Evolutionary conservation across 2,797 vertebrate species (phyloP).

Genomic region (Geotrypetes seraphini): DNA sequence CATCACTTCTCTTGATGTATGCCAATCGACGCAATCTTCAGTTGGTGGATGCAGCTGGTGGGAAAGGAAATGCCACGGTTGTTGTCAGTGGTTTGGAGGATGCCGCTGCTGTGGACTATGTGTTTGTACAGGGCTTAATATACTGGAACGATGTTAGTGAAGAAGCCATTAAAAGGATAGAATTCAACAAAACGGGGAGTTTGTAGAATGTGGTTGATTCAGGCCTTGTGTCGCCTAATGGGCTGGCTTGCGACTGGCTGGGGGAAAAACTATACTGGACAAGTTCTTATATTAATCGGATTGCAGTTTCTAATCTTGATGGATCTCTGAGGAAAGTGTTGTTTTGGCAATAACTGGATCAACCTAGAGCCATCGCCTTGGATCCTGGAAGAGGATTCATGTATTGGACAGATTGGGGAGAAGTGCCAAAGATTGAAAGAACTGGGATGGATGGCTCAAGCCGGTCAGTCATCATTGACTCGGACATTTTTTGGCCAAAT

Average conservation of each 20-base stretch:
- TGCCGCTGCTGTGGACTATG: slow-evolving; percentile 89
- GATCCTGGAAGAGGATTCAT: slow-evolving; percentile 88
- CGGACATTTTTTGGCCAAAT: slow-evolving; percentile 92
- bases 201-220: slow-evolving; percentile 74
- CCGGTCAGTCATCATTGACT: slow-evolving; percentile 75
- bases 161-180: slow-evolving; percentile 86
- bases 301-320: slow-evolving; percentile 89
- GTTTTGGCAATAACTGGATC: slow-evolving; percentile 96
- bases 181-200: slow-evolving; percentile 68
- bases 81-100: slow-evolving; percentile 89
- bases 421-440: slow-evolving; percentile 94
- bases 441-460: slow-evolving; percentile 90
- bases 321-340: slow-evolving; percentile 83
- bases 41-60: slow-evolving; percentile 76
- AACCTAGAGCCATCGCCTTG: slow-evolving; percentile 89
- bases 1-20: slow-evolving; percentile 81
- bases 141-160: slow-evolving; percentile 98
- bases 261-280: slow-evolving; percentile 95
- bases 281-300: slow-evolving; percentile 91
- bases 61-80: slow-evolving; percentile 77
- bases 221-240: slow-evolving; percentile 85
- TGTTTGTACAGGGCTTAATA: slow-evolving; percentile 73
- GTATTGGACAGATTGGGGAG: slow-evolving; percentile 98
- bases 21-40: slow-evolving; percentile 89
- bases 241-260: slow-evolving; percentile 92